Percentiles rank a stretch among this genome's conserved stretches.
Conservation (phyloP, 2,797 vertebrate species). For the Scomberomorus guttatus region DNA sequence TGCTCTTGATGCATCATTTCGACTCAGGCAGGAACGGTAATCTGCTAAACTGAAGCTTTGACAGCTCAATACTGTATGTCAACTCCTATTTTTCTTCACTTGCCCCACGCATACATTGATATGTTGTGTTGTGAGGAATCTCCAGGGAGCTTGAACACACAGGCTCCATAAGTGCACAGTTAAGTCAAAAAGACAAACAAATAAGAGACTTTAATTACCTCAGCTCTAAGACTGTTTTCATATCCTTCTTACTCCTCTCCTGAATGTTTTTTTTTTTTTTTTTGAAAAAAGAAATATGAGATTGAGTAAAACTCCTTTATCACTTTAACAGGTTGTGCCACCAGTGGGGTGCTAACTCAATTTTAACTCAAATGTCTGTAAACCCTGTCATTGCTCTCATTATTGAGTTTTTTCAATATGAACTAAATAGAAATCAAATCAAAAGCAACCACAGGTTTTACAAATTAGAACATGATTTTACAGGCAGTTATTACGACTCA, state of each 20-base stretch:
- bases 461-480: slow-evolving; percentile 57
- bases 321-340: slow-evolving; percentile 43
- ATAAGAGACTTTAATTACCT: slow-evolving; percentile 67
- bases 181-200: slow-evolving; percentile 62
- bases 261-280: background rate
- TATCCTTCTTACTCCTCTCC: slow-evolving; percentile 7
- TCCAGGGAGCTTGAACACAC: slow-evolving; percentile 56
- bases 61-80: slow-evolving; percentile 77
- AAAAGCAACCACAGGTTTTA: slow-evolving; percentile 54
- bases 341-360: slow-evolving; percentile 28
- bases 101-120: slow-evolving; percentile 67
- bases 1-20: slow-evolving; percentile 68
- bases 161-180: slow-evolving; percentile 51
- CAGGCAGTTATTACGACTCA: slow-evolving; percentile 47
- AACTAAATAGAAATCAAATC: slow-evolving; percentile 56
- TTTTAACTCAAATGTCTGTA: slow-evolving; percentile 27
- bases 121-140: slow-evolving; percentile 63
- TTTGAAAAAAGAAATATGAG: slow-evolving; percentile 20
- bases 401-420: slow-evolving; percentile 49
- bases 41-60: slow-evolving; percentile 78
- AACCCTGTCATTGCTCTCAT: slow-evolving; percentile 37
- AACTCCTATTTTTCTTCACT: slow-evolving; percentile 68
- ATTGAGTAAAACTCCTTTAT: slow-evolving; percentile 42
- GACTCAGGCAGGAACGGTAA: slow-evolving; percentile 65
- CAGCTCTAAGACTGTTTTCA: slow-evolving; percentile 23